Conservation (phyloP, 2,113 vertebrate genomes). For the Azemiops feae region DNA sequence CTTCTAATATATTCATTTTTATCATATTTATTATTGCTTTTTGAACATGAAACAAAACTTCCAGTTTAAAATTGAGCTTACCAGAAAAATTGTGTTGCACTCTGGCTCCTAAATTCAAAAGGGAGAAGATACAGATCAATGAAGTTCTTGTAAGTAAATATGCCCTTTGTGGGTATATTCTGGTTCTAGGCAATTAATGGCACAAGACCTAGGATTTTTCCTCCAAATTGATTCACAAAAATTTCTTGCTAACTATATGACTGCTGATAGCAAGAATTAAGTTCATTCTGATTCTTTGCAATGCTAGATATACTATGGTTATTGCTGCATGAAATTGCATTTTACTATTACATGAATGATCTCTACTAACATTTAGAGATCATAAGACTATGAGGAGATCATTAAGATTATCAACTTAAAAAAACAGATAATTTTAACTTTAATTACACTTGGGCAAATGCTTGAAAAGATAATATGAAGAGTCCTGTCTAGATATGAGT, state of each 20-base stretch:
- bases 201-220: background rate
- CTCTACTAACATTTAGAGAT: slow-evolving; percentile 28
- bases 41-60: background rate
- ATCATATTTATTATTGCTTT: background rate
- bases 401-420: slow-evolving; percentile 39
- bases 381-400: slow-evolving; percentile 23
- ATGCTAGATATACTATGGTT: slow-evolving; percentile 30
- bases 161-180: background rate
- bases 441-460: slow-evolving; percentile 28
- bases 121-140: background rate
- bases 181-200: background rate
- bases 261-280: background rate
- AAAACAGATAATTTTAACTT: slow-evolving; percentile 30
- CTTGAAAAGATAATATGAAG: slow-evolving; percentile 30
- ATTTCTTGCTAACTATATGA: background rate
- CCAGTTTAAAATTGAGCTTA: background rate
- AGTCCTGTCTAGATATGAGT: slow-evolving; percentile 38
- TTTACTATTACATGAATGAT: slow-evolving; percentile 36
- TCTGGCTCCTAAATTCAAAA: background rate
- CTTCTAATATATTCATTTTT: background rate
- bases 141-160: background rate
- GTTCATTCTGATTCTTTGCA: background rate
- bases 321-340: slow-evolving; percentile 44
- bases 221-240: background rate
- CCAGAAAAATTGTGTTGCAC: background rate